These are phyloP conservation scores for Rugalucina vietnamica DNA, from an alignment of 2,888 invertebrate genomes.

Conservation along the genomic window DNA sequence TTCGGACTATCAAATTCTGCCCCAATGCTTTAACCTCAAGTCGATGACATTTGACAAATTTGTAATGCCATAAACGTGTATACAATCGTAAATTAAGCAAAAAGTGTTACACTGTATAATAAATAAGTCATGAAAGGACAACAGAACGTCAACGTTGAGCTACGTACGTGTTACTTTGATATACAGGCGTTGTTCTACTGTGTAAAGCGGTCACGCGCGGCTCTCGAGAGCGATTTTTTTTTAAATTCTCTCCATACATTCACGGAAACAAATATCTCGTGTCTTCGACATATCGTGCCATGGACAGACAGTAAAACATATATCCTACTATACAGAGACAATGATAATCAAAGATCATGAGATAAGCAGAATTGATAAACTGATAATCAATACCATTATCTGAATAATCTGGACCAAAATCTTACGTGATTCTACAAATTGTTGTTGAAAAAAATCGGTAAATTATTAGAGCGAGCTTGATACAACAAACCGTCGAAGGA, in stretches of 20 bases:
- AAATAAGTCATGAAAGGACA: not conserved
- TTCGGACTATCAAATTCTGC: too few species aligned
- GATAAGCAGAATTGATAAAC: not conserved
- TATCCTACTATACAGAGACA: too few species aligned
- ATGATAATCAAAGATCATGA: not conserved
- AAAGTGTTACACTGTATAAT: too few species aligned
- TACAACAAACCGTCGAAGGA: not conserved
- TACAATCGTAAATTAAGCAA: too few species aligned
- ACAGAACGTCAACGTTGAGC: not conserved
- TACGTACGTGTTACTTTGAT: not conserved
- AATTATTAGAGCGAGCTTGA: not conserved
- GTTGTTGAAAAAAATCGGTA: not conserved
- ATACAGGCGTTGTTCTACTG: not conserved
- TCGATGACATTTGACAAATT: too few species aligned
- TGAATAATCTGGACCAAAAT: not conserved
- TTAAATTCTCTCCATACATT: too few species aligned
- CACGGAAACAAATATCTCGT: too few species aligned
- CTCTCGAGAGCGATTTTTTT: too few species aligned
- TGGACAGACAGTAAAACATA: too few species aligned
- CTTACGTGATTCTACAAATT: conserved; percentile 3
- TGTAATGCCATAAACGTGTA: too few species aligned
- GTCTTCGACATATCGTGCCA: too few species aligned
- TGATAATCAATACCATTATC: conserved; percentile 12
- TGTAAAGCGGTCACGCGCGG: not conserved
- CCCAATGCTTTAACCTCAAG: too few species aligned